These are phyloP conservation scores for Spea multiplicata DNA, from an alignment of 2,113 vertebrate species.

Conservation along the genomic window DNA sequence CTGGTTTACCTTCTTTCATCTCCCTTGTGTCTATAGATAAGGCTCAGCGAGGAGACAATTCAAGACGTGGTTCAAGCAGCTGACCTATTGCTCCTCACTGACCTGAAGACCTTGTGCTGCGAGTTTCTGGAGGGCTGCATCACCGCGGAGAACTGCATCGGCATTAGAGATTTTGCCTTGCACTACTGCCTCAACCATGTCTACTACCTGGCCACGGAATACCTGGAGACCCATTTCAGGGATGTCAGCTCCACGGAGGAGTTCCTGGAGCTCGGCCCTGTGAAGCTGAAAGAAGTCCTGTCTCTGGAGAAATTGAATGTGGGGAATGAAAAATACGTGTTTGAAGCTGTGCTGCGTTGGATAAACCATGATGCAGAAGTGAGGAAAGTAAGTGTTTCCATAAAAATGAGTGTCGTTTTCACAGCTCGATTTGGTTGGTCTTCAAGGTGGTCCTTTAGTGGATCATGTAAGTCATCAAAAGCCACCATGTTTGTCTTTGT, in stretches of 20 bases:
- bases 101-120: slow-evolving; percentile 93
- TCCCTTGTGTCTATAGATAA: slow-evolving; percentile 72
- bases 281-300: slow-evolving; percentile 86
- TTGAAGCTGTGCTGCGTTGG: slow-evolving; percentile 94
- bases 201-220: slow-evolving; percentile 89
- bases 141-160: slow-evolving; percentile 94
- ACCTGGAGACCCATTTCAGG: slow-evolving; percentile 94
- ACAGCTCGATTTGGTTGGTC: too few species aligned
- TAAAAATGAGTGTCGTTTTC: background rate
- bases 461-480: too few species aligned
- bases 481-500: background rate
- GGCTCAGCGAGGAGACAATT: slow-evolving; percentile 91
- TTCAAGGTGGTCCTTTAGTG: too few species aligned
- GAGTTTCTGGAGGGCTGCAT: slow-evolving; percentile 97
- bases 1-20: background rate
- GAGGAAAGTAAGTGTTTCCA: slow-evolving; percentile 75
- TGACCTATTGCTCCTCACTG: slow-evolving; percentile 91
- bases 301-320: slow-evolving; percentile 95
- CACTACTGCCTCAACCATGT: slow-evolving; percentile 95
- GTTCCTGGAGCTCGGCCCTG: slow-evolving; percentile 84
- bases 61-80: slow-evolving; percentile 96
- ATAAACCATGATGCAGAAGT: slow-evolving; percentile 81
- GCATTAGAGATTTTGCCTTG: slow-evolving; percentile 92
- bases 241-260: slow-evolving; percentile 90
- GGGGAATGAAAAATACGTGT: slow-evolving; percentile 90